phyloP scores from a whole-genome alignment of 2,888 invertebrate species.

The Augiades crinisus region DNA sequence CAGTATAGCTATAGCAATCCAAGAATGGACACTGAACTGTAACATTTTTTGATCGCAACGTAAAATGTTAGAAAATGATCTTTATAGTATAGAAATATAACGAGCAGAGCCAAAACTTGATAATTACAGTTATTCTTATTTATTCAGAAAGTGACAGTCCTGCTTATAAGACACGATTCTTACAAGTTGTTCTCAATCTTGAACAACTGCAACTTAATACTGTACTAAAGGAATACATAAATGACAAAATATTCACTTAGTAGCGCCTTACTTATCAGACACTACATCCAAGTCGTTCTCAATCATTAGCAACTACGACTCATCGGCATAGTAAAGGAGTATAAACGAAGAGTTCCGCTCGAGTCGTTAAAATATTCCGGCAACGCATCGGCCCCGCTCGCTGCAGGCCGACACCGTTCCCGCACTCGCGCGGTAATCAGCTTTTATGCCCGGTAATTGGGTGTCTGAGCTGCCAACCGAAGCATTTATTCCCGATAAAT shows the following conservation, averaged over 20 bases:
- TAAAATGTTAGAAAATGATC: no score
- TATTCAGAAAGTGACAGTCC: no score
- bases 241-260: neutral
- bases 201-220: no score
- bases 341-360: conserved; percentile 68
- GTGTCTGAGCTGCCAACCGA: conserved; percentile 80
- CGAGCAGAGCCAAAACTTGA: no score
- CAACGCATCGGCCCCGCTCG: conserved; percentile 40
- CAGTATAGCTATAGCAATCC: no score
- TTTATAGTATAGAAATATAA: no score
- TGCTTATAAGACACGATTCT: no score
- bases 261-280: conserved; percentile 3
- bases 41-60: no score
- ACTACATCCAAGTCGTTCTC: conserved; percentile 45
- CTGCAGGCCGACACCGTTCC: conserved; percentile 39
- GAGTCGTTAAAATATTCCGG: conserved; percentile 68
- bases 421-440: conserved; percentile 74
- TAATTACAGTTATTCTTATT: no score
- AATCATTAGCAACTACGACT: conserved; percentile 51
- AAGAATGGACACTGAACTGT: no score
- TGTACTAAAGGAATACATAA: no score
- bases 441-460: conserved; percentile 80
- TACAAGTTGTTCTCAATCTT: no score
- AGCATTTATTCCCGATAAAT: conserved; percentile 80
- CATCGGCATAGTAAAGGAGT: conserved; percentile 54